Conservation (phyloP, 2,888 invertebrate species). For the Antheraea yamamai region DNA sequence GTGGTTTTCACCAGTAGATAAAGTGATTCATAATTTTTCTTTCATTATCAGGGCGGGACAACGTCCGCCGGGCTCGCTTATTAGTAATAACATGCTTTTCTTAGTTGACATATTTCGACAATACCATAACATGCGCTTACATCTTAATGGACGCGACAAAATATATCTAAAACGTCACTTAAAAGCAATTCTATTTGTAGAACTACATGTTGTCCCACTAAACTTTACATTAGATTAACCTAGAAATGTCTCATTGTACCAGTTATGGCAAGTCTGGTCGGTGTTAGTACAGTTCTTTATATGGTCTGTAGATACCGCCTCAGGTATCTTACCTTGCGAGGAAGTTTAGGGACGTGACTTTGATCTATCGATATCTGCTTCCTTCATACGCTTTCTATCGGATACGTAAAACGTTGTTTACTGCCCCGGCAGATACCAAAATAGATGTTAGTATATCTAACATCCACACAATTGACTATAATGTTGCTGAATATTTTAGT, state of each 20-base stretch:
- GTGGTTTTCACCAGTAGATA: no score
- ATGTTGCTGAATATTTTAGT: no score
- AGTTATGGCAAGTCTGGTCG: slow-evolving; percentile 17
- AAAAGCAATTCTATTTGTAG: slow-evolving; percentile 11
- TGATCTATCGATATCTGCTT: slow-evolving; percentile 20
- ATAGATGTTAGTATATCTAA: background rate
- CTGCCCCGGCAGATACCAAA: background rate
- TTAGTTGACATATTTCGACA: no score
- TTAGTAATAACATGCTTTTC: no score
- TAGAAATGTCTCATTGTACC: slow-evolving; percentile 19
- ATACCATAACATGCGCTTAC: background rate
- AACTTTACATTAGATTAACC: slow-evolving; percentile 21
- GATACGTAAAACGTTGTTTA: background rate
- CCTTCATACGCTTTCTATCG: background rate
- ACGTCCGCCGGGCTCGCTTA: no score
- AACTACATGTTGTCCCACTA: slow-evolving; percentile 15
- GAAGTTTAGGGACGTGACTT: slow-evolving; percentile 18
- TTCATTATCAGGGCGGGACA: no score
- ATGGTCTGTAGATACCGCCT: slow-evolving; percentile 9
- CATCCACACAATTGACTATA: no score
- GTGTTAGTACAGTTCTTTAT: slow-evolving; percentile 15
- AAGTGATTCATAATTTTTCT: no score
- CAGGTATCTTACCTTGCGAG: slow-evolving; percentile 14
- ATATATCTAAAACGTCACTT: background rate
- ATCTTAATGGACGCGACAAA: background rate